Evolutionary conservation across 2,888 invertebrate species (phyloP), one percentile per base, ranked within the genome.

Genomic region (Phorcus lineatus): DNA sequence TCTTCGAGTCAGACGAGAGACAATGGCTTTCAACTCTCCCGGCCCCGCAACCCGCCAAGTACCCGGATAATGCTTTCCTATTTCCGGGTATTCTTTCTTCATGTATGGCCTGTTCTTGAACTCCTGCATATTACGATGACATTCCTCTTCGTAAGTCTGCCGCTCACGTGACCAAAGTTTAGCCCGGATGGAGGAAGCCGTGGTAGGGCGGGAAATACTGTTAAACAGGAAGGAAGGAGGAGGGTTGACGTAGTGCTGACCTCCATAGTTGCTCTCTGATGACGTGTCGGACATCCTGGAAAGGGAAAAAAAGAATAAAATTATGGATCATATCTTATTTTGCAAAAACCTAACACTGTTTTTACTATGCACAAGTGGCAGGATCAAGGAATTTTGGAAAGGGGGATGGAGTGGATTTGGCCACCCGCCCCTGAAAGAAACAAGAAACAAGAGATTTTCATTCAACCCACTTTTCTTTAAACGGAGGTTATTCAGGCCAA

Each of bases 121-220:
- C 74, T 87, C 87, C 31, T 82, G 82, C 77, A 87, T 80, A 7
- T 84, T 85, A 17, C 81, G 79, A 40, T 82, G 82, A 74, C 83
- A 84, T 22, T 83, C 81, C 9, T 85, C 86, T 78, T 88, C 88
- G 67, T 88, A 90, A 9, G 83, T 77, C 54, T 84, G 86, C 22
- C 89, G 80, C 66, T 90, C 88, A 79, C 85, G 85, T 81, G 88
- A 88, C 89, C 89, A 90, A 1, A 88, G 82, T 11, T 86, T 87
- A 4, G 88, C 88, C 47, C 87, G 86, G 22, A 88, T 81, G n/a
- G 88, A 86, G 81, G 86, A 86, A 52, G 89, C 81, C 6, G 85
- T 84, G 3, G 89, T 90, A 57, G 88, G 88, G 70, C 88, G 80
- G 36, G 86, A 85, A 9, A 89, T 83, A 9, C 75, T 62, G n/a